Evolutionary conservation across 2,113 vertebrate genomes (phyloP), one percentile per base, ranked within the genome.

Genomic region (Picathartes gymnocephalus): DNA sequence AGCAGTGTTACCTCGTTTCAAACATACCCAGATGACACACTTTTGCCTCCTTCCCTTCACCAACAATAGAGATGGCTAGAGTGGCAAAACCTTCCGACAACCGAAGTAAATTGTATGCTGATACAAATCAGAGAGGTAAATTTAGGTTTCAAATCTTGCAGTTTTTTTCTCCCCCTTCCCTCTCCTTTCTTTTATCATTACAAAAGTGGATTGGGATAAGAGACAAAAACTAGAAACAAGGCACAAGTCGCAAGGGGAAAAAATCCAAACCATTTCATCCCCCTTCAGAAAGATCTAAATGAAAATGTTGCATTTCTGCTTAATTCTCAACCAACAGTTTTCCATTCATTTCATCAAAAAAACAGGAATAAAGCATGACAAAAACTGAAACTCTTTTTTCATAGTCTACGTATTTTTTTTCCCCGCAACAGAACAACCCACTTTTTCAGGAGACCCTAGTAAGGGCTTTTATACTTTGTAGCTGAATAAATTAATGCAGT

Each of bases 241-340:
- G 28, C 74, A n/a, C 2, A 15, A 90, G 13, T 27, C 33, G 54
- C 27, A 21, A 10, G 35, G 42, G 8, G 1, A 62, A 76, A 45
- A 28, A 0, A 0, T 5, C 37, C 22, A 11, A 71, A 76, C 39
- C 3, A 9, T 57, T 86, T 80, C 13, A 80, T 54, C 6, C 7
- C 8, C 15, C 9, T 86, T 77, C 35, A 61, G 71, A 56, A 50
- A 11, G 31, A n/a, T 13, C n/a, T 40, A 72, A 81, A 68, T 6
- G 28, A 82, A 82, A 72, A 60, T 9, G 6, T 11, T 51, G 5
- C 10, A 31, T 65, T 92, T 81, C 11, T 57, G 8, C 70, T 56
- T 64, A 58, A 76, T 76, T 78, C 37, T 51, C 82, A 88, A 64
- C 0, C 13, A 90, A 42, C 11, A 69, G 17, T 47, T 80, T 79